Evolutionary conservation across 2,797 vertebrate genomes (phyloP), one percentile per base, ranked within the genome.

Genomic region (Acanthurus leucopareius): DNA sequence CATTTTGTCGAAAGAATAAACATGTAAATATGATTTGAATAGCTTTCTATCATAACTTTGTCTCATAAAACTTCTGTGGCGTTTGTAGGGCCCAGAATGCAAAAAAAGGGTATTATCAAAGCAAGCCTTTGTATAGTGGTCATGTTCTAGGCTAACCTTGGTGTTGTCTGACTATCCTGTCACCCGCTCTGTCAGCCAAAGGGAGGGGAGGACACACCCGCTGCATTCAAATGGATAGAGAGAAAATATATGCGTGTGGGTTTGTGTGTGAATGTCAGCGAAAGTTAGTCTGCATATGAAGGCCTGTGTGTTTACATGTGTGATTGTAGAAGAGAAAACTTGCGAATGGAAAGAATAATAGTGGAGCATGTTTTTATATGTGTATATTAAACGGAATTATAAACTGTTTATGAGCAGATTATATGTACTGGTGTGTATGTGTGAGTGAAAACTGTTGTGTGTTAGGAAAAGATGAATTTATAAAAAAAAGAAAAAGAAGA

Each of bases 181-280:
- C 90, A 90, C 71, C 79, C 66, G 73, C 86, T 91, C 85, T 71
- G 84, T 89, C 84, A 88, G 85, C 84, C 75, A 73, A 71, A 75
- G 79, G 73, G 75, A 68, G 77, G 82, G 54, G 58, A 78, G 73
- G 70, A 70, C 75, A 72, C 83, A n/a, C 68, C 68, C 35, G n/a
- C 82, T 92, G 87, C 86, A 90, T 91, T 79, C 74, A 80, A 86
- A 90, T 89, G 66, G 14, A 69, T 8, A 7, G 40, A 5, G 69
- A 16, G 75, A 17, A 73, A 45, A 72, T 2, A 19, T 3, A 28
- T 60, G 40, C 47, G 69, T 16, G 57, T 40, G 73, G 44, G 42
- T 20, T 7, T 8, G 51, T 5, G 66, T 38, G 71, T 49, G 82
- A 74, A 66, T 82, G 73, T 76, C 73, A 71, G 32, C 59, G 65